Conservation (phyloP, 2,797 vertebrate species). For the Oryzias dopingdopingensis region DNA sequence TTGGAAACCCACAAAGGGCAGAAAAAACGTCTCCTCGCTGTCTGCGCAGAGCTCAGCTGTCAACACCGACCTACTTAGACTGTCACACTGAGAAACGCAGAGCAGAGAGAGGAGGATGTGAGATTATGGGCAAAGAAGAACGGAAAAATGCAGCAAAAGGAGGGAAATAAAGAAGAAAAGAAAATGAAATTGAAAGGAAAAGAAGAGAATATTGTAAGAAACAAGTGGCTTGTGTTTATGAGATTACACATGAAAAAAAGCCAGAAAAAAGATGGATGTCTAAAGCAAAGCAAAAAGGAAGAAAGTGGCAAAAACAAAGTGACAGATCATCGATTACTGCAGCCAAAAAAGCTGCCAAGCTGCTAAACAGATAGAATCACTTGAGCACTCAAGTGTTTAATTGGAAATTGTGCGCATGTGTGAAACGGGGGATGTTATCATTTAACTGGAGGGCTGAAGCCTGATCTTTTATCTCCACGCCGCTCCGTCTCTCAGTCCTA, state of each 20-base stretch:
- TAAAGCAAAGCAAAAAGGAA: not conserved
- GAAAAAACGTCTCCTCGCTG: conserved; percentile 51
- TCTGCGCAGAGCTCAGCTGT: conserved; percentile 59
- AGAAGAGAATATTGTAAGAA: not conserved
- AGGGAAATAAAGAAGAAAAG: not conserved
- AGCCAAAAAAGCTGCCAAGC: conserved; percentile 44
- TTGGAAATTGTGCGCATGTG: conserved; percentile 48
- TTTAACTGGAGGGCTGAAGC: conserved; percentile 45
- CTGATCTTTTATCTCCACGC: conserved; percentile 32
- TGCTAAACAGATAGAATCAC: conserved; percentile 66
- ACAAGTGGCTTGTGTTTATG: not conserved
- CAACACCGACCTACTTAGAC: conserved; percentile 64
- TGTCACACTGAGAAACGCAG: conserved; percentile 28
- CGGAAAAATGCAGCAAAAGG: not conserved
- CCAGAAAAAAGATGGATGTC: not conserved
- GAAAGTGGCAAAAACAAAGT: conserved; percentile 9
- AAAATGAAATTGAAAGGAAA: not conserved
- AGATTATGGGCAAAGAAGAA: conserved; percentile 26
- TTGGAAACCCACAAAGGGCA: conserved; percentile 52
- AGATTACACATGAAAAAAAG: not conserved
- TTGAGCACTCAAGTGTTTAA: conserved; percentile 57
- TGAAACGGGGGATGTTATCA: conserved; percentile 49
- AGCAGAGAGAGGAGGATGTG: conserved; percentile 22
- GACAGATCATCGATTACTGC: conserved; percentile 52
- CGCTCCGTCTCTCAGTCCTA: not conserved